Base-by-base conservation (phyloP, 2,113 vertebrate species). In the Coptodon bakossiorum region DNA sequence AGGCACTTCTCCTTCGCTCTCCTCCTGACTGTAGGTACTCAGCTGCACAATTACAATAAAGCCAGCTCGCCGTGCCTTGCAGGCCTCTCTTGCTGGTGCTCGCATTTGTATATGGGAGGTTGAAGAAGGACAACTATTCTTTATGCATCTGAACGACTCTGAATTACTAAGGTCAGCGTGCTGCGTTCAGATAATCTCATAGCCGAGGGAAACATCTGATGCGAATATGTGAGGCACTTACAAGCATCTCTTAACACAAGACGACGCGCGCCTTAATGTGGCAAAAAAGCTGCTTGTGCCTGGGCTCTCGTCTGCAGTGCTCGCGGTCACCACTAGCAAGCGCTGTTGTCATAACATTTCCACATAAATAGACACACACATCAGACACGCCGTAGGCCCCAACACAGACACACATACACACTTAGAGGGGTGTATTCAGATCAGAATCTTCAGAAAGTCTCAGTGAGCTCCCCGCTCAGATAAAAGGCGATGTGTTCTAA, bases 311-410 rank as follows among this genome's bases (percentile, higher is more conserved):
- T 36, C 79, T 6, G 90, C 89, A 96, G 88, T 96, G 93, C 95
- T 52, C 1, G 1, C 14, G 91, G 88, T 94, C 93, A 93, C 96
- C 97, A 95, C 97, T 95, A 96, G 96, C 94, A 88, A 94, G 95
- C 83, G 85, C 96, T 96, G 88, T 94, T 94, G 94, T 53, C 92
- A 92, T 85, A 87, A 86, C 80, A 81, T 95, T 94, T 61, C 54
- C 53, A 54, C n/a, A 81, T 66, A 68, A 53, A 66, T 16, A 73
- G 12, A 86, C 9, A 86, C 12, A 78, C 24, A 29, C 5, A 68
- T 85, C 90, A 91, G 86, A 95, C 85, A 68, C 86, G 92, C 91
- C 59, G 14, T 45, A 90, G 91, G 89, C 91, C 85, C 22, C 81
- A 86, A 73, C 78, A 83, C 57, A 61, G 90, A 80, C 76, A 89